These are phyloP conservation scores for Lycophotia porphyrea DNA, from an alignment of 2,888 invertebrate species.

Conservation along the genomic window DNA sequence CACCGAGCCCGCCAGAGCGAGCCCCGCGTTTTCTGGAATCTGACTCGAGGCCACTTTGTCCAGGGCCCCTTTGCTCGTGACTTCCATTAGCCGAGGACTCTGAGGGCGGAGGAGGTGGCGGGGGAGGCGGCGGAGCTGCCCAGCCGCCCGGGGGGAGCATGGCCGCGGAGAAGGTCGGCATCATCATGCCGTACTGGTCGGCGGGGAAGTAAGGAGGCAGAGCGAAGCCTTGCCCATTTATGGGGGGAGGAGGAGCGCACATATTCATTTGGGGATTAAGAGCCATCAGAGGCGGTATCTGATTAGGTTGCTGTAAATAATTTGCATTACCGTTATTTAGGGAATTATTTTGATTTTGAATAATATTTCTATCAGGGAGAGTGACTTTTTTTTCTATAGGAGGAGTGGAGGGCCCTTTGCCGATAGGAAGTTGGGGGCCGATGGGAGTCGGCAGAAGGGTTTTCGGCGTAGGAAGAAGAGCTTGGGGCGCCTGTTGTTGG, in stretches of 20 bases:
- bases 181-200: conserved; percentile 86
- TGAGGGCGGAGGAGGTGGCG: conserved; percentile 82
- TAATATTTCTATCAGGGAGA: conserved; percentile 48
- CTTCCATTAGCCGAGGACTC: conserved; percentile 74
- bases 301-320: conserved; percentile 71
- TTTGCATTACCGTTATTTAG: conserved; percentile 64
- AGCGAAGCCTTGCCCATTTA: conserved; percentile 80
- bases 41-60: conserved; percentile 85
- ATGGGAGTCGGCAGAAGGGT: conserved; percentile 78
- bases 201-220: conserved; percentile 85
- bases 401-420: conserved; percentile 73
- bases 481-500: conserved; percentile 77
- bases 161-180: conserved; percentile 73
- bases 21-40: conserved; percentile 87
- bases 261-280: conserved; percentile 85
- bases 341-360: conserved; percentile 64
- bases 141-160: conserved; percentile 78
- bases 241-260: conserved; percentile 82
- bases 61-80: conserved; percentile 82
- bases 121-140: conserved; percentile 82
- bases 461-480: conserved; percentile 78
- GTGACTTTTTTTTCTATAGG: conserved; percentile 50
- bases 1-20: conserved; percentile 74
- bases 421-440: conserved; percentile 79
- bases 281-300: conserved; percentile 84